Percentiles rank a stretch among this genome's conserved stretches.
Evolutionary conservation across 2,797 vertebrate genomes (phyloP).

Genomic region (Helostoma temminkii): DNA sequence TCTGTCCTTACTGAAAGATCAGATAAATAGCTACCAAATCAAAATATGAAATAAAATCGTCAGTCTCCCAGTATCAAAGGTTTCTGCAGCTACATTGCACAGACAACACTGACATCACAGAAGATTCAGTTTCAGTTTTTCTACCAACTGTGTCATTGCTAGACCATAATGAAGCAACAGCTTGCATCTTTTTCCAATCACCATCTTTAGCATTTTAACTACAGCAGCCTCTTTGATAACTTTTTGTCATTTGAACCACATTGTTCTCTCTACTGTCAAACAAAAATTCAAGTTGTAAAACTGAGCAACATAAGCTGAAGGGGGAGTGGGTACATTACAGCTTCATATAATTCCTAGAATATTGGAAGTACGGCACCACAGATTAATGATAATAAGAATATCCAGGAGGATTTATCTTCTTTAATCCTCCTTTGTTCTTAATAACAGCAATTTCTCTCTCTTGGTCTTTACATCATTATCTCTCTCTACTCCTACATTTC

Average conservation of each 20-base stretch:
- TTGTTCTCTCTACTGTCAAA: slow-evolving; percentile 8
- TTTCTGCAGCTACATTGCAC: background rate
- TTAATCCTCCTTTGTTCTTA: slow-evolving; percentile 60
- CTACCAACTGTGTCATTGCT: background rate
- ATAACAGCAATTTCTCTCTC: slow-evolving; percentile 46
- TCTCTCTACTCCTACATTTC: slow-evolving; percentile 29
- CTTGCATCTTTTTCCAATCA: slow-evolving; percentile 11
- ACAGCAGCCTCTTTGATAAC: slow-evolving; percentile 22
- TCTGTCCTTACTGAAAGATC: background rate
- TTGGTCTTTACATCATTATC: slow-evolving; percentile 40
- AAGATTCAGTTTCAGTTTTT: background rate
- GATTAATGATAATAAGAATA: slow-evolving; percentile 21
- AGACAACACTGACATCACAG: slow-evolving; percentile 1
- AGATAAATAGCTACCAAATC: background rate
- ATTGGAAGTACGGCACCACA: slow-evolving; percentile 22
- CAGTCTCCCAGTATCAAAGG: background rate
- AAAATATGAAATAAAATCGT: background rate
- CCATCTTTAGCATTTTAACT: no score
- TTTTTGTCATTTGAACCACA: slow-evolving; percentile 20
- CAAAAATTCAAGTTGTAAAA: slow-evolving; percentile 3
- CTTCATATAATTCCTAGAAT: slow-evolving; percentile 34
- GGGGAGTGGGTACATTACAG: background rate
- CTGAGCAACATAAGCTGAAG: background rate
- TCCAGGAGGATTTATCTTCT: slow-evolving; percentile 18
- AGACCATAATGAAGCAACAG: slow-evolving; percentile 26